Evolutionary conservation across 2,888 invertebrate species (phyloP), one percentile per base, ranked within the genome.

Genomic region (Acanthopleura granulata): DNA sequence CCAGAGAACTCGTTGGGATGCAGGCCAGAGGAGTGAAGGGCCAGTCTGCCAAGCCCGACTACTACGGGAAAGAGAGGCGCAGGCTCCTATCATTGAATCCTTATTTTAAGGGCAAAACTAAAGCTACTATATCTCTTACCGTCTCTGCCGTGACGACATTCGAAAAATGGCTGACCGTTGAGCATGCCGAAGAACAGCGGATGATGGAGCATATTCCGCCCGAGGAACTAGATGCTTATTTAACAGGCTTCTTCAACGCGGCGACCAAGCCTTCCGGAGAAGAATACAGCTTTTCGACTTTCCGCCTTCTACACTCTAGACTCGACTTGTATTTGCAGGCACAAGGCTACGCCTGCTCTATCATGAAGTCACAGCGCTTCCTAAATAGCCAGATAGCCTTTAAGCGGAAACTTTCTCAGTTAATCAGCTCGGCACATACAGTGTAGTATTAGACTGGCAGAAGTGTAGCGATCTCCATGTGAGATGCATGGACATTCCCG

Each of bases 261-360:
- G 66, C 29, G 15, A 22, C 15, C 12, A 66, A 66, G 29, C 29
- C 29, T 18, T 66, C 66, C 29, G 66, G 66, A 22, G 66, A 27
- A 27, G 66, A 66, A 27, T 66, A 66, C 25, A 66, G 29, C 16
- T 66, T 27, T 27, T 18, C 66, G 6, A 66, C 66, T 27, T 66
- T 66, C 14, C 66, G 66, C 66, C 25, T 66, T 16, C 66, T 27
- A 6, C 66, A 66, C 25, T 66, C 66, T 27, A 66, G 66, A 66
- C 16, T 66, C 22, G 66, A 66, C 29, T 27, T 66, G 29, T 66
- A 27, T 66, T 27, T 66, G 27, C 22, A 66, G 16, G 18, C 27
- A 16, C 1, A 27, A 14, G 22, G 25, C 66, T 66, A 66, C 25
- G 22, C 66, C 18, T 66, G 25, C 29, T 66, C 66, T 27, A 66